Evolutionary conservation across 2,113 vertebrate genomes (phyloP).

Genomic region (Microcebus murinus): DNA sequence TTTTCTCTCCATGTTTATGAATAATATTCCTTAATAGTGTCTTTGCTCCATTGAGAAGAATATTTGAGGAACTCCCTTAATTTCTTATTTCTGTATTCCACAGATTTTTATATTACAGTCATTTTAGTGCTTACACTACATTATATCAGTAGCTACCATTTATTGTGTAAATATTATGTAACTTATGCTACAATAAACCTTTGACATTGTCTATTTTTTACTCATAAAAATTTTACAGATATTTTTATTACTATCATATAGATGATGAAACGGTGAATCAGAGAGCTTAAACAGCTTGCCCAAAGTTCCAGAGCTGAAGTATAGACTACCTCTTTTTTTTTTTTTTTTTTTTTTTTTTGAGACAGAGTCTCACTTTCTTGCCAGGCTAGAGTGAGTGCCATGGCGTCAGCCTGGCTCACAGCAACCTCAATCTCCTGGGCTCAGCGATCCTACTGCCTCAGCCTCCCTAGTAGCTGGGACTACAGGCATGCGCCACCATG

Average conservation of each 20-base stretch:
- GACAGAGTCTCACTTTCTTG: too few relatives aligned
- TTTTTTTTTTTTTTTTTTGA: too few relatives aligned
- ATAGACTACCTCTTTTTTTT: not conserved
- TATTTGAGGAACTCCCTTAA: not conserved
- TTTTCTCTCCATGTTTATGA: not conserved
- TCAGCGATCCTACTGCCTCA: too few relatives aligned
- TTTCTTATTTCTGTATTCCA: not conserved
- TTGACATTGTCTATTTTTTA: slow-evolving; percentile 6
- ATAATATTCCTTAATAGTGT: not conserved
- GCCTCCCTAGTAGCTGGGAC: too few relatives aligned
- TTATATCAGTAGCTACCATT: not conserved
- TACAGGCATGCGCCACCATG: too few relatives aligned
- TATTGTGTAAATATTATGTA: not conserved
- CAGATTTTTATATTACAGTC: not conserved
- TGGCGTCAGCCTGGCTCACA: too few relatives aligned
- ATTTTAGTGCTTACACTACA: not conserved
- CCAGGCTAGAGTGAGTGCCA: too few relatives aligned
- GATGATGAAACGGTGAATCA: slow-evolving; percentile 13
- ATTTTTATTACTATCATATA: not conserved
- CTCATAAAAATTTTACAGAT: not conserved
- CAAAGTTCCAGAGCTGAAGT: not conserved
- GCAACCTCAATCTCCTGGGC: too few relatives aligned
- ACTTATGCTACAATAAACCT: not conserved
- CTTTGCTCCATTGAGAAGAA: not conserved
- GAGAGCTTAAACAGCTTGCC: not conserved